phyloP scores from a whole-genome alignment of 2,797 vertebrate species.

The Phylloscopus collybita region DNA sequence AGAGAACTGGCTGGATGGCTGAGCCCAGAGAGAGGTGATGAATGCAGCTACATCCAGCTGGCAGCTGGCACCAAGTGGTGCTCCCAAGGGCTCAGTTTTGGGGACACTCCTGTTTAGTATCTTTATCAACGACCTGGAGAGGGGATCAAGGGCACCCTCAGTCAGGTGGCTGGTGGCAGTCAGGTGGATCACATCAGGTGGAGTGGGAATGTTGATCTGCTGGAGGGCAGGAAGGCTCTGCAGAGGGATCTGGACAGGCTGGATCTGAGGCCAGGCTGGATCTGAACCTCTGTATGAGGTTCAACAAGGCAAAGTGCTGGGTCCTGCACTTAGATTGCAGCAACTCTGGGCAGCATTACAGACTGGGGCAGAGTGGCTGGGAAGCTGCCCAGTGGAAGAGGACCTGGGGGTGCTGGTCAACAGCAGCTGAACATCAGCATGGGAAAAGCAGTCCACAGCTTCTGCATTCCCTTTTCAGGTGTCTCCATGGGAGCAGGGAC shows the following conservation, averaged over 20 bases:
- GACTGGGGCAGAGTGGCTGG: background rate
- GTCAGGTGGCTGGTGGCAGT: background rate
- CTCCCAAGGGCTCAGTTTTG: background rate
- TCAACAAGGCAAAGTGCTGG: background rate
- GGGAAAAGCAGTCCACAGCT: background rate
- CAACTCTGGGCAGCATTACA: too few species aligned
- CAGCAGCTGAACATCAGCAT: background rate
- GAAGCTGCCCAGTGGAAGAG: rapidly evolving
- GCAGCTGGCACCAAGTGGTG: background rate
- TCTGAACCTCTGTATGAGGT: background rate
- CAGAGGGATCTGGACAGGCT: background rate
- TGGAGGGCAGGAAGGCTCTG: background rate
- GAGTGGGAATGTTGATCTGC: background rate
- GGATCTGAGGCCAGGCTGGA: background rate
- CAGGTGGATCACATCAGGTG: background rate
- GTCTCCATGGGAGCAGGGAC: background rate
- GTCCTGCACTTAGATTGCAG: background rate
- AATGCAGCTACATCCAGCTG: background rate
- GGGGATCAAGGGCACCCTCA: background rate
- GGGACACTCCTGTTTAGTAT: background rate
- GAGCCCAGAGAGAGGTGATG: background rate
- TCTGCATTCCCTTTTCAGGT: background rate
- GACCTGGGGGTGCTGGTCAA: background rate
- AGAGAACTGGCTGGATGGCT: background rate
- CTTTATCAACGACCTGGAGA: background rate